Percentiles rank a stretch among this genome's conserved stretches.
Evolutionary conservation across 2,888 invertebrate genomes (phyloP).

Genomic region (Euclidia mi): DNA sequence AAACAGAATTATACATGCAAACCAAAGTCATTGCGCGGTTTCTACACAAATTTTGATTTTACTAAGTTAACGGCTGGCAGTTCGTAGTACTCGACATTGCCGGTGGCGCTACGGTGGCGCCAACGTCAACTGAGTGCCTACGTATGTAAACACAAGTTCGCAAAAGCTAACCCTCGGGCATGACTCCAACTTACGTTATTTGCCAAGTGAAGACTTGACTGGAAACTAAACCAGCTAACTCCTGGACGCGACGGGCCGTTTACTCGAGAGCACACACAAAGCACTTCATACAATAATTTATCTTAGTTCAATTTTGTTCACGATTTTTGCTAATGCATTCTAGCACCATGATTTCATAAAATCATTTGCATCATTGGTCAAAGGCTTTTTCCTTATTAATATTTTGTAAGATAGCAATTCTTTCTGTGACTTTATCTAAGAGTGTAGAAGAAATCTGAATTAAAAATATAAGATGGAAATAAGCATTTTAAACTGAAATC

Average conservation of each 20-base stretch:
- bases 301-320: neutral
- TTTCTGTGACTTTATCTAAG: too few relatives aligned
- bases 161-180: slow-evolving; percentile 68
- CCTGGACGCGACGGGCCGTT: slow-evolving; percentile 60
- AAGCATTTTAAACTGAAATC: slow-evolving; percentile 1
- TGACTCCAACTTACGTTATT: slow-evolving; percentile 74
- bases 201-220: slow-evolving; percentile 70
- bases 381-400: too few relatives aligned
- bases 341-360: too few relatives aligned
- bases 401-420: too few relatives aligned
- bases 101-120: slow-evolving; percentile 47
- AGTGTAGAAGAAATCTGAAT: too few relatives aligned
- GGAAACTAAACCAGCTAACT: slow-evolving; percentile 72
- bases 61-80: slow-evolving; percentile 59
- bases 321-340: too few relatives aligned
- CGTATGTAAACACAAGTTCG: slow-evolving; percentile 74
- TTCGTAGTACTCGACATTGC: neutral
- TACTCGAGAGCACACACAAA: slow-evolving; percentile 43
- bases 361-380: too few relatives aligned
- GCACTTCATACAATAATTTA: slow-evolving; percentile 23
- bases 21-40: slow-evolving; percentile 54
- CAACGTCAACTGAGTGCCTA: slow-evolving; percentile 61
- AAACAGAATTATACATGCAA: slow-evolving; percentile 61
- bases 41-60: slow-evolving; percentile 76
- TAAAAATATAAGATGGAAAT: slow-evolving; percentile 8